Evolutionary conservation across 2,888 invertebrate species (phyloP).

Genomic region (Agrochola lychnidis): DNA sequence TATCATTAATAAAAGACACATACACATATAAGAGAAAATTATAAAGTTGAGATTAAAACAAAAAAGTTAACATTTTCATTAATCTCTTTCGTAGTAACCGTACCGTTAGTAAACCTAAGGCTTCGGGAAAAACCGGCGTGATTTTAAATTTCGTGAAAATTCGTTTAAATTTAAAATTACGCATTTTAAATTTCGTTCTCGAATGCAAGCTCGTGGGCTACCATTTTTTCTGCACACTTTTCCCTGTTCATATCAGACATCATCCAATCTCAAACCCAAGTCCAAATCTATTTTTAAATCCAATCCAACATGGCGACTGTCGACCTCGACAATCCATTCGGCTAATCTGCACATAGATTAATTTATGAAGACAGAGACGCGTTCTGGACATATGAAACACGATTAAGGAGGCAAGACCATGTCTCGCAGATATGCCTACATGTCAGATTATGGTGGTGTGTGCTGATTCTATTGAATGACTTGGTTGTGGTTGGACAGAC

Average conservation of each 20-base stretch:
- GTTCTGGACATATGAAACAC: slow-evolving; percentile 47
- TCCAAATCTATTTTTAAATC: slow-evolving; percentile 33
- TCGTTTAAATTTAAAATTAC: too few species aligned
- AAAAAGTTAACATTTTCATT: background rate
- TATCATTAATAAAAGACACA: background rate
- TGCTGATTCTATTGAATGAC: slow-evolving; percentile 42
- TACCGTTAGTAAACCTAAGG: too few species aligned
- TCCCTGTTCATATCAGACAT: background rate
- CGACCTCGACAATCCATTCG: slow-evolving; percentile 53
- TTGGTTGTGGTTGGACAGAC: background rate
- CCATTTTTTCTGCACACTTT: background rate
- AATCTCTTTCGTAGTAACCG: too few species aligned
- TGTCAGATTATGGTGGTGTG: slow-evolving; percentile 8
- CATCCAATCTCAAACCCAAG: background rate
- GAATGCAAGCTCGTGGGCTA: background rate
- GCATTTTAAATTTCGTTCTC: background rate
- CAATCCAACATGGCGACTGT: slow-evolving; percentile 35
- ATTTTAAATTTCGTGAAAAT: too few species aligned
- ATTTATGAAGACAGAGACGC: slow-evolving; percentile 58
- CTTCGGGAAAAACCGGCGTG: too few species aligned
- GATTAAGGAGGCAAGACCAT: slow-evolving; percentile 45
- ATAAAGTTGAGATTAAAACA: background rate
- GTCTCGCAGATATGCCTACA: background rate
- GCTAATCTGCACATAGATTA: slow-evolving; percentile 53
- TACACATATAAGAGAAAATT: background rate